These are phyloP conservation scores for Stenurella melanura DNA, from an alignment of 2,888 invertebrate species.

Conservation along the genomic window DNA sequence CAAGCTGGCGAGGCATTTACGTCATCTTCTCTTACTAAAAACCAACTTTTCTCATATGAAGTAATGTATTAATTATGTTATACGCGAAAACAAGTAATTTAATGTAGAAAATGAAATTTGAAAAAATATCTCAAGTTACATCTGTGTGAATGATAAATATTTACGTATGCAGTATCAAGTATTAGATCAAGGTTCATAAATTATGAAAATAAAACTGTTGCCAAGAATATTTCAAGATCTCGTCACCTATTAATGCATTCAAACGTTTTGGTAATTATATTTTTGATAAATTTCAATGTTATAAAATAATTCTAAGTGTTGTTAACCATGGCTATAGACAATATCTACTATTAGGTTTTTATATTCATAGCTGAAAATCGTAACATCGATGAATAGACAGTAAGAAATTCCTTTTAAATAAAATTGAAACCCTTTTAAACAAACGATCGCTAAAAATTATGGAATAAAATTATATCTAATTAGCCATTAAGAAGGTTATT, in stretches of 20 bases:
- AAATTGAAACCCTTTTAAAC: no score
- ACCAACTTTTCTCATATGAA: neutral
- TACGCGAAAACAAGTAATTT: neutral
- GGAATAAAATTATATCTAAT: no score
- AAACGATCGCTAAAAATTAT: no score
- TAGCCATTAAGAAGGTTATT: no score
- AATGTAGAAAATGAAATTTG: neutral
- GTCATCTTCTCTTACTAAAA: neutral
- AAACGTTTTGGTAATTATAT: neutral
- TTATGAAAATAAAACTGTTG: neutral
- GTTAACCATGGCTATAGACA: no score
- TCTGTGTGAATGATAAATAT: neutral
- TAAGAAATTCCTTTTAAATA: no score
- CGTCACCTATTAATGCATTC: neutral
- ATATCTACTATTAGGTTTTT: no score
- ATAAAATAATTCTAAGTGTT: no score
- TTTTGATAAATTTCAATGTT: no score
- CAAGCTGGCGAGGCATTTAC: neutral
- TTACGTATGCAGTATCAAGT: neutral
- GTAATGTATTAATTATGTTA: neutral
- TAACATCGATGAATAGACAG: no score
- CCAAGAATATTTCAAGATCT: neutral
- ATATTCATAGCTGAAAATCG: no score
- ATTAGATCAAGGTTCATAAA: constrained; percentile 7
- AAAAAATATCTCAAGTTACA: neutral